Evolutionary conservation across 1,140 invertebrate species (phyloP), one percentile per base, ranked within the genome.

Genomic region (Nylanderia fulva): DNA sequence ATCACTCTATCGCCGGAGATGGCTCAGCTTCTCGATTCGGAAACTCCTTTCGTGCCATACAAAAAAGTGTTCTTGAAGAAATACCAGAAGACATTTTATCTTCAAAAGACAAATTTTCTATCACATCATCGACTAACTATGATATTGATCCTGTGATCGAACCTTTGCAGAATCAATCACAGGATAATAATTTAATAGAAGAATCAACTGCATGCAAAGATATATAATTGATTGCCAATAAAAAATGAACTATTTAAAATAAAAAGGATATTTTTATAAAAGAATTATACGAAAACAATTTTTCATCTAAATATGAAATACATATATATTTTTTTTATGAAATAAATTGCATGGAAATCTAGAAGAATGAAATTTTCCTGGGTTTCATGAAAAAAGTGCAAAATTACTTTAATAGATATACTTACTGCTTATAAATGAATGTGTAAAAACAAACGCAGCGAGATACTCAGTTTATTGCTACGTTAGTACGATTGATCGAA

Each of bases 81-180:
- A 42, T 60, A 71, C 48, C 77, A 5, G 7, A 58, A 15, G 33
- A 27, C n/a, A 24, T 68, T 82, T n/a, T 29, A 1, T 7, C 3
- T 27, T 9, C n/a, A 4, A 42, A 72, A 58, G 13, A 21, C 0
- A 24, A 61, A 71, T 11, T 1, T 79, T 27, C 18, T 18, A 7
- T 9, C 58, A n/a, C n/a, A 15, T 54, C 24, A 42, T 29, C 24
- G 15, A 0, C 7, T 72, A 4, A 58, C 5, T 9, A 82, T 2
- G 8, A 18, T 29, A 82, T 82, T 3, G n/a, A n/a, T n/a, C n/a
- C n/a, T n/a, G n/a, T n/a, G n/a, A 82, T 82, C n/a, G 77, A 82
- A 71, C 52, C 66, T 45, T 3, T 7, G 2, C 18, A 45, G 1
- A 3, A 71, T 58, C 24, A 58, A 7, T 58, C 8, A 21, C 24